Evolutionary conservation across 2,113 vertebrate species (phyloP).

Genomic region (Phyllostomus discolor): DNA sequence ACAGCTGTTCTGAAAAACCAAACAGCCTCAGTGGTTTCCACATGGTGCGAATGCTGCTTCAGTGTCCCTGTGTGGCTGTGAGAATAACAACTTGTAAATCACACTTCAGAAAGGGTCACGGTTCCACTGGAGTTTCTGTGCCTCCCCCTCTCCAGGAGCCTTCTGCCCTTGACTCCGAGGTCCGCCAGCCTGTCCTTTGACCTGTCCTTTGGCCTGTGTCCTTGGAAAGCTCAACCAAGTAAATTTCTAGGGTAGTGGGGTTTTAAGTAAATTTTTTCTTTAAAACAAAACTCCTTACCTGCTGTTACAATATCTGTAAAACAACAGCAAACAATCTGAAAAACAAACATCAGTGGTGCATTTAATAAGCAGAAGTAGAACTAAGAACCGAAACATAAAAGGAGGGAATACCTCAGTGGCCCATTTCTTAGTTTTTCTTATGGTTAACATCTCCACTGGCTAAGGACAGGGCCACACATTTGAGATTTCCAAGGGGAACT

Average conservation of each 20-base stretch:
- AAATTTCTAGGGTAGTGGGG: background rate
- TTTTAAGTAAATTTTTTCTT: background rate
- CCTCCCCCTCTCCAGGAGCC: background rate
- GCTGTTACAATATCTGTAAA: background rate
- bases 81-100: background rate
- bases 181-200: background rate
- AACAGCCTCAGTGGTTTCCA: background rate
- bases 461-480: background rate
- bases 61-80: fast-evolving
- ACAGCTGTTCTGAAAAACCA: slow-evolving; percentile 24
- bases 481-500: background rate
- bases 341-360: background rate
- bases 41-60: background rate
- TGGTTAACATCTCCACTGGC: background rate
- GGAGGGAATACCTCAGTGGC: background rate
- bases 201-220: background rate
- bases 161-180: background rate
- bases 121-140: background rate
- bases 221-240: background rate
- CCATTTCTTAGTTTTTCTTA: background rate
- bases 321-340: background rate
- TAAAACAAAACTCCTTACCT: background rate
- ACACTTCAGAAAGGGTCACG: background rate
- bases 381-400: background rate
- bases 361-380: background rate